phyloP scores from a whole-genome alignment of 2,888 invertebrate genomes.

The Macropis europaea region DNA sequence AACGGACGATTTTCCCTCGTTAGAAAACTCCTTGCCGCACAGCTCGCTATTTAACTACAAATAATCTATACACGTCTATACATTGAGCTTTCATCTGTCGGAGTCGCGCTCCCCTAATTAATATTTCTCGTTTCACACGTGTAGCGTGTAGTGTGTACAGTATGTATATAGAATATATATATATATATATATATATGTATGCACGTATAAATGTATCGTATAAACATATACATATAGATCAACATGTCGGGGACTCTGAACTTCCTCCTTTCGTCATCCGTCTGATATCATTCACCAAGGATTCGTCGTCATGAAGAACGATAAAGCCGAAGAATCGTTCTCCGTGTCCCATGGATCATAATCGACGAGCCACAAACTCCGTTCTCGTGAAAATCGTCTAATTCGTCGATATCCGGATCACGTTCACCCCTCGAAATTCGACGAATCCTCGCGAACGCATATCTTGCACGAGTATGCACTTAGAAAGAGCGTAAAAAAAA shows the following conservation, averaged over 20 bases:
- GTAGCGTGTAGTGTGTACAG: constrained; percentile 10
- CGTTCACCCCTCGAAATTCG: neutral
- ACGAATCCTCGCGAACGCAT: constrained; percentile 3
- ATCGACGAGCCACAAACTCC: too few species aligned
- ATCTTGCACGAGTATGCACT: neutral
- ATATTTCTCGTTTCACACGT: constrained; percentile 31
- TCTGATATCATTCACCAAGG: constrained; percentile 53
- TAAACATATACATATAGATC: constrained; percentile 25
- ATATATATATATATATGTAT: constrained; percentile 7
- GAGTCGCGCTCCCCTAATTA: constrained; percentile 30
- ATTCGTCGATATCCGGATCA: neutral
- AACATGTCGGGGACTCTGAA: constrained; percentile 62
- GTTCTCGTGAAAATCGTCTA: neutral
- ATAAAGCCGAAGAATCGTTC: constrained; percentile 28
- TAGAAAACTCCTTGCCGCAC: constrained; percentile 16
- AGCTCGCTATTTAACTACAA: constrained; percentile 24
- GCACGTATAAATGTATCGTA: constrained; percentile 23
- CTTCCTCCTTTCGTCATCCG: constrained; percentile 56
- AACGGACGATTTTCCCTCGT: too few species aligned
- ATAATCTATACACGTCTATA: constrained; percentile 60
- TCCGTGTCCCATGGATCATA: too few species aligned
- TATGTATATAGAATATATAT: constrained; percentile 30
- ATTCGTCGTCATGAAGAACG: constrained; percentile 33
- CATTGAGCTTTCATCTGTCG: constrained; percentile 65
- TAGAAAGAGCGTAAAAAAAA: too few species aligned